Percentiles rank a stretch among this genome's conserved stretches.
Conservation (phyloP, 2,888 invertebrate species). For the Scelioninae gen. 1 region DNA sequence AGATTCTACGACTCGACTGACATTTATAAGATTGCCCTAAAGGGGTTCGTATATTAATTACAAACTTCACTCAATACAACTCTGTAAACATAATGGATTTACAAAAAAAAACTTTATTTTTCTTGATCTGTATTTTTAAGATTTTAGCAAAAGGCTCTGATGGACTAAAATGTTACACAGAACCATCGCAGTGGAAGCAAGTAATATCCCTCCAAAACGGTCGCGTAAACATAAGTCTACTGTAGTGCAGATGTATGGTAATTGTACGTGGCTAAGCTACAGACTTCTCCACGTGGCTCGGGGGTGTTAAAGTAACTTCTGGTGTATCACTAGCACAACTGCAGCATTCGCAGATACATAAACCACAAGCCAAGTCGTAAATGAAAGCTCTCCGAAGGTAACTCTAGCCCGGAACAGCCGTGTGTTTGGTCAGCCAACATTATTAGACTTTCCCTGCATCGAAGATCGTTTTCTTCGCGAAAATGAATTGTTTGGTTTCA, state of each 20-base stretch:
- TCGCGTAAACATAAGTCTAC: slow-evolving; percentile 78
- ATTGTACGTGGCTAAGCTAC: slow-evolving; percentile 82
- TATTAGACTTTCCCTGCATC: slow-evolving; percentile 48
- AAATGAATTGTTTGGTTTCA: slow-evolving; percentile 50
- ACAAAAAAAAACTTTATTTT: neutral
- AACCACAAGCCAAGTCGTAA: slow-evolving; percentile 67
- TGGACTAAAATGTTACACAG: neutral
- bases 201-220: slow-evolving; percentile 78
- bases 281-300: slow-evolving; percentile 78
- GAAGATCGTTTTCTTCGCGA: slow-evolving; percentile 41
- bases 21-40: slow-evolving; percentile 79
- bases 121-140: neutral
- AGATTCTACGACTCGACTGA: slow-evolving; percentile 80
- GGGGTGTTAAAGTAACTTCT: slow-evolving; percentile 79
- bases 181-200: slow-evolving; percentile 23
- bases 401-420: slow-evolving; percentile 31
- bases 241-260: slow-evolving; percentile 78
- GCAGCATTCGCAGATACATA: slow-evolving; percentile 50
- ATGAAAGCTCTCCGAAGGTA: slow-evolving; percentile 55
- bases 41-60: slow-evolving; percentile 49
- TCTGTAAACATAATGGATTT: neutral
- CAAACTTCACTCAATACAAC: neutral
- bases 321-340: slow-evolving; percentile 77
- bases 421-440: slow-evolving; percentile 44
- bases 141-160: neutral